Conservation (phyloP, 2,113 vertebrate genomes). For the Mirza zaza region DNA sequence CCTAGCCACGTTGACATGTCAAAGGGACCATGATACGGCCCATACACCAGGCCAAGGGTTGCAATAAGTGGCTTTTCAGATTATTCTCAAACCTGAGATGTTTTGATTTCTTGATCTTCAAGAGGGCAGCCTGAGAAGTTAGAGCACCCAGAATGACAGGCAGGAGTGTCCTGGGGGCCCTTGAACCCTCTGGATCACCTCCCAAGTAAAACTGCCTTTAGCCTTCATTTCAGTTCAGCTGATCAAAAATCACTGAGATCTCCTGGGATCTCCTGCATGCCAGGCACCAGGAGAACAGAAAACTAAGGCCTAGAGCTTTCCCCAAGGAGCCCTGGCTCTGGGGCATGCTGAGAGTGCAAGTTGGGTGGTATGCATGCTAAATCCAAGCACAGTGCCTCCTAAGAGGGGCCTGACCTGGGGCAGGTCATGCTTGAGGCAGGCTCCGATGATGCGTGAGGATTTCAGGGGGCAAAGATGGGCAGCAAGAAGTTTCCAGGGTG, state of each 20-base stretch:
- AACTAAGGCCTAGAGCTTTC: not conserved
- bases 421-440: not conserved
- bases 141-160: not conserved
- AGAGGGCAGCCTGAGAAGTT: not conserved
- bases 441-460: not conserved
- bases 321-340: not conserved
- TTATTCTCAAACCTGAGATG: not conserved
- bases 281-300: not conserved
- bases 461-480: not conserved
- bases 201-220: not conserved
- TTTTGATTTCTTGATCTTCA: not conserved
- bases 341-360: not conserved
- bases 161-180: not conserved
- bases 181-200: not conserved
- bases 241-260: not conserved
- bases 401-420: not conserved
- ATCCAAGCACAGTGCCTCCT: not conserved
- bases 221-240: not conserved
- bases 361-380: not conserved
- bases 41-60: not conserved
- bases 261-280: not conserved
- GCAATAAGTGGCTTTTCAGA: not conserved
- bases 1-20: not conserved
- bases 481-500: not conserved
- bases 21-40: not conserved